A percentile compares a stretch with the other conserved stretches of the same genome.
Evolutionary conservation across 1,140 invertebrate genomes (phyloP).

Genomic region (Caenorhabditis remanei): DNA sequence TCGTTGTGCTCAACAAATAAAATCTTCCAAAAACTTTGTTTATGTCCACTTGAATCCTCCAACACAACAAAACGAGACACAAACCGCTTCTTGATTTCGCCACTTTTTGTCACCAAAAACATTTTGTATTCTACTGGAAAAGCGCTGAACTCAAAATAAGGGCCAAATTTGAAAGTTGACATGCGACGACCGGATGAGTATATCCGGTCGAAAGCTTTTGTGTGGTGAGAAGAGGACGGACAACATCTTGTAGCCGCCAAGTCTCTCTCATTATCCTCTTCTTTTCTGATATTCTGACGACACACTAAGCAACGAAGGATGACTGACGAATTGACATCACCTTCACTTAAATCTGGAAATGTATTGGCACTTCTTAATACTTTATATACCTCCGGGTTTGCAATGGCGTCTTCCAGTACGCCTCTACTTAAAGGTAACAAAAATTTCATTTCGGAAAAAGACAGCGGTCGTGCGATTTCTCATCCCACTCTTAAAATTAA

Average conservation of each 20-base stretch:
- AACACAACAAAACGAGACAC: neutral
- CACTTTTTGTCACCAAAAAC: neutral
- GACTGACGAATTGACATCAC: slow-evolving; percentile 49
- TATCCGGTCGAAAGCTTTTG: slow-evolving; percentile 41
- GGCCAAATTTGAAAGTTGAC: slow-evolving; percentile 47
- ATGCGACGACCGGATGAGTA: slow-evolving; percentile 54
- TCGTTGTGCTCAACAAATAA: slow-evolving; percentile 24
- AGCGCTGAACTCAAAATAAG: slow-evolving; percentile 45
- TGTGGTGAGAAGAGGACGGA: neutral
- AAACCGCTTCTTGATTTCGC: slow-evolving; percentile 29
- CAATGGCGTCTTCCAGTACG: slow-evolving; percentile 69
- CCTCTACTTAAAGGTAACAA: slow-evolving; percentile 71
- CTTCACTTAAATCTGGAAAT: slow-evolving; percentile 67
- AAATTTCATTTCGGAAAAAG: neutral
- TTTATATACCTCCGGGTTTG: slow-evolving; percentile 75
- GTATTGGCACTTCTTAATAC: slow-evolving; percentile 74
- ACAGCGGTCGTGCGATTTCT: neutral
- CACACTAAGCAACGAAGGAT: neutral
- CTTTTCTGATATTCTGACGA: slow-evolving; percentile 38
- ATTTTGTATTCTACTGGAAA: slow-evolving; percentile 45
- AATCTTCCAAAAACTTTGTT: slow-evolving; percentile 43
- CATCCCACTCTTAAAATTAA: neutral
- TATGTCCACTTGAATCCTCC: slow-evolving; percentile 2
- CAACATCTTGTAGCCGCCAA: neutral
- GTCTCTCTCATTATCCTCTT: slow-evolving; percentile 40